These are phyloP conservation scores for Tarsius wallacei DNA, from an alignment of 2,797 vertebrate species.

Conservation along the genomic window DNA sequence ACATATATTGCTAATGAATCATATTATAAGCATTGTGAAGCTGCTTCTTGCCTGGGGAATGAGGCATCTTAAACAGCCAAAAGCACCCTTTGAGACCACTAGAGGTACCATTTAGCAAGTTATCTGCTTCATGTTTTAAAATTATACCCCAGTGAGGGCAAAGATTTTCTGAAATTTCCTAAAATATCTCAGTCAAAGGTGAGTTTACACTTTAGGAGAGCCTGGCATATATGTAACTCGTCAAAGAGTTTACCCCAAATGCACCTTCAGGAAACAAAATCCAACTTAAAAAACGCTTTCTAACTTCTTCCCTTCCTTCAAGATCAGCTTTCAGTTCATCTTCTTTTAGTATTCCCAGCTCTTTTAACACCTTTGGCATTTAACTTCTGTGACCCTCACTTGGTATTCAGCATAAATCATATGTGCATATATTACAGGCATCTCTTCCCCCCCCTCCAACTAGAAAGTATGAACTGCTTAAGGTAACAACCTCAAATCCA, in stretches of 20 bases:
- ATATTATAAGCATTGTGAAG: neutral
- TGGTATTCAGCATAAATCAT: conserved; percentile 27
- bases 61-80: neutral
- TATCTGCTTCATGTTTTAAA: conserved; percentile 51
- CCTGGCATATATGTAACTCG: neutral
- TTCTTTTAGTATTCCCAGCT: neutral
- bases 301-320: neutral
- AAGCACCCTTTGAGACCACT: conserved; percentile 36
- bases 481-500: neutral
- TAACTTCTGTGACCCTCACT: conserved; percentile 4
- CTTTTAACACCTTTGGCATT: conserved; percentile 13
- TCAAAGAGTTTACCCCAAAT: neutral
- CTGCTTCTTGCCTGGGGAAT: conserved; percentile 4
- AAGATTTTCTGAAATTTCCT: conserved; percentile 38
- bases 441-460: neutral
- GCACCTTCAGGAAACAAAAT: conserved; percentile 31
- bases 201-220: neutral
- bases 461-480: neutral
- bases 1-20: conserved; percentile 24
- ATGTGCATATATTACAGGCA: neutral
- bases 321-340: conserved; percentile 42
- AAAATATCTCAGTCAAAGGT: neutral
- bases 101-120: conserved; percentile 40
- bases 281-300: conserved; percentile 40
- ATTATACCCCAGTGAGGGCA: neutral